Evolutionary conservation across 2,888 invertebrate species (phyloP), one percentile per base, ranked within the genome.

Genomic region (Adelognathus sp.): DNA sequence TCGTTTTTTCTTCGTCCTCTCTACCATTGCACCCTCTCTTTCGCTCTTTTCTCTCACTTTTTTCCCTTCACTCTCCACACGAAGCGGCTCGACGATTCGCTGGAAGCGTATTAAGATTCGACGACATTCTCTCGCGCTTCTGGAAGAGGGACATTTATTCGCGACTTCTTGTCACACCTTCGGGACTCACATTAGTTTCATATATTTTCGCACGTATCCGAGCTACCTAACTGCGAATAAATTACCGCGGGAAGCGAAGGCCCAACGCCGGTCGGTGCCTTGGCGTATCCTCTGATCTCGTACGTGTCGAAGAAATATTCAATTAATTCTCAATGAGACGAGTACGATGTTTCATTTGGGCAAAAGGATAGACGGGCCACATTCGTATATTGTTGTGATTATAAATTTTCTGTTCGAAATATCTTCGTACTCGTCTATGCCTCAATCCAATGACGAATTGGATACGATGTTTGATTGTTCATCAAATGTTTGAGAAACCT

Each of bases 151-250:
- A 74, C 64, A 74, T 74, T 79, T 70, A 78, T 79, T 74, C 54
- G 52, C 73, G 63, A 79, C 75, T 66, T 61, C 75, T 75, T 71
- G 75, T 64, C 79, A 70, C 79, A 67, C 70, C 75, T 79, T 61
- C 64, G 64, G 39, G 46, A 39, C 61, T 74, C 60, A 66, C 79
- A 75, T 79, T 71, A 75, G 79, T 75, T 79, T 75, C 60, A 71
- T 75, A 79, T 79, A 75, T 75, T 78, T 75, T 64, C 50, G 27
- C 29, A 33, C 44, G 36, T 66, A 66, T 60, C 41, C 70, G 36
- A 36, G 79, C 79, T 71, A 75, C 70, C 66, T n/a, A n/a, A n/a
- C n/a, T 75, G 71, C 31, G 79, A 79, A 79, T 79, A 75, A 79
- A 66, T 79, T 71, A 79, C 29, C 54, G 60, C 18, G 14, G 16